Conservation (phyloP, 1,140 invertebrate genomes). For the Drosophila repletoides region DNA sequence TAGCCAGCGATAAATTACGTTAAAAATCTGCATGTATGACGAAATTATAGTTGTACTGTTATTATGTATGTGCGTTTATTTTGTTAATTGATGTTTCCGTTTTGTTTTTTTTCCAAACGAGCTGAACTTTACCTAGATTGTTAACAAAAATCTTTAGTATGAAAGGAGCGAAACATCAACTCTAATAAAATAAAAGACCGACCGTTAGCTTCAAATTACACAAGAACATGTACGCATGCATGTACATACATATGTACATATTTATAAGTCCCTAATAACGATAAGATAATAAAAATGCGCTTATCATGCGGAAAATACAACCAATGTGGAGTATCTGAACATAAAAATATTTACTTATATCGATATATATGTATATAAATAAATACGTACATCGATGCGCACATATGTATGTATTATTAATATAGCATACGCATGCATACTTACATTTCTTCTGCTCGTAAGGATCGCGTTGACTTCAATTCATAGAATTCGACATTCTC, state of each 20-base stretch:
- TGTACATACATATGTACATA: background rate
- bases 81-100: too few relatives aligned
- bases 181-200: too few relatives aligned
- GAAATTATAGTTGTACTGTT: too few relatives aligned
- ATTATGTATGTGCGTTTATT: too few relatives aligned
- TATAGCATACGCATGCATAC: constrained; percentile 10
- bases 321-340: background rate
- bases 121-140: too few relatives aligned
- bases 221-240: background rate
- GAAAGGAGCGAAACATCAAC: too few relatives aligned
- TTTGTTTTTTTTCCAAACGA: too few relatives aligned
- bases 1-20: too few relatives aligned
- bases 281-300: constrained; percentile 42
- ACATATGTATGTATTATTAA: background rate
- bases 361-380: background rate
- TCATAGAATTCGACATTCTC: constrained; percentile 68
- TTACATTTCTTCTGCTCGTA: constrained; percentile 57
- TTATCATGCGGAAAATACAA: constrained; percentile 36
- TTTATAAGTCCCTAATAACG: constrained; percentile 1
- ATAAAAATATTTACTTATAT: constrained; percentile 11
- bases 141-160: too few relatives aligned
- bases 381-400: background rate
- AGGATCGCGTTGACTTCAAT: constrained; percentile 45
- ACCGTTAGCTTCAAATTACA: background rate
- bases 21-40: too few relatives aligned